Conservation (phyloP, 2,888 invertebrate species). For the Emmelina monodactyla region DNA sequence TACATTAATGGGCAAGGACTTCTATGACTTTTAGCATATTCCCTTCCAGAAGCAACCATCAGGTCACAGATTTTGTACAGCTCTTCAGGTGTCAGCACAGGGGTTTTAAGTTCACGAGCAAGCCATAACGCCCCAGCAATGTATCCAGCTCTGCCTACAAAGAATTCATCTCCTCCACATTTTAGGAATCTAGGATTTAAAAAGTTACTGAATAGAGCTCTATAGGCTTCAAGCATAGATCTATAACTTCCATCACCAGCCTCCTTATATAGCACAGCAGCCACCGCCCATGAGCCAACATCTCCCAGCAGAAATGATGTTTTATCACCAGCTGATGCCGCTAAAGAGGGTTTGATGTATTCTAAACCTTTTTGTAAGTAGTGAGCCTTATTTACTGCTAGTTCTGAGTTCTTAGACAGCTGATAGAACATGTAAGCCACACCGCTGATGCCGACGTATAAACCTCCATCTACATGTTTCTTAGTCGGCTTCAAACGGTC, state of each 20-base stretch:
- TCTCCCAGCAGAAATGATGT: constrained; percentile 82
- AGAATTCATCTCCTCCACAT: constrained; percentile 81
- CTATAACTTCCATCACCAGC: constrained; percentile 42
- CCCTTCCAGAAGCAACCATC: constrained; percentile 75
- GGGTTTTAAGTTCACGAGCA: constrained; percentile 56
- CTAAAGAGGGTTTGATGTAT: constrained; percentile 70
- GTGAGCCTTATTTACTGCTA: constrained; percentile 40
- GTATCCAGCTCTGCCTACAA: constrained; percentile 87
- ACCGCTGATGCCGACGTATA: constrained; percentile 76
- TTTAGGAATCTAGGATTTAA: constrained; percentile 60
- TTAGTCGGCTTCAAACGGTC: constrained; percentile 35
- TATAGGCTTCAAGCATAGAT: constrained; percentile 39
- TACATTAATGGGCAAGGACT: constrained; percentile 79
- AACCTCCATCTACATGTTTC: constrained; percentile 64
- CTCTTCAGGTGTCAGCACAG: constrained; percentile 46
- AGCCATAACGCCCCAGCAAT: constrained; percentile 81
- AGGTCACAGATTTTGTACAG: constrained; percentile 72
- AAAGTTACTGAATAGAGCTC: constrained; percentile 37
- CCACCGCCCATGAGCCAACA: constrained; percentile 78
- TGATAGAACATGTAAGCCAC: constrained; percentile 80
- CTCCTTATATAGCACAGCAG: constrained; percentile 67
- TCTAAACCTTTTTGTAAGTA: constrained; percentile 68
- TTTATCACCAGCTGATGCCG: constrained; percentile 64
- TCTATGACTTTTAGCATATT: constrained; percentile 66
- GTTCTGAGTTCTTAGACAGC: constrained; percentile 64